Percentiles rank a stretch among this genome's conserved stretches.
Evolutionary conservation across 2,888 invertebrate genomes (phyloP).

Genomic region (Volucella inflata): DNA sequence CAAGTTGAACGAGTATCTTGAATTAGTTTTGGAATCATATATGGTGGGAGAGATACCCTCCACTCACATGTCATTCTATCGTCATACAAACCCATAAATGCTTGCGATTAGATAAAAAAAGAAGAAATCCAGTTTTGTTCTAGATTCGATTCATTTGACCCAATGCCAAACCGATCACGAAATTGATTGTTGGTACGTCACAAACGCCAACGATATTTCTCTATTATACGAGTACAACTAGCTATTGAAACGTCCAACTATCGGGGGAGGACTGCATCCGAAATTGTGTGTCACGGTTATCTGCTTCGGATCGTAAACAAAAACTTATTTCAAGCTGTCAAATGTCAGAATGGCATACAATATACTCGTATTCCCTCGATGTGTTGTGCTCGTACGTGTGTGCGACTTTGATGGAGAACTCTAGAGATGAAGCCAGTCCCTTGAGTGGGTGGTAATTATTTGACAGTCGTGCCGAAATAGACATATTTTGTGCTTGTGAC

Average conservation of each 20-base stretch:
- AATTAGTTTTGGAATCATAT: constrained; percentile 23
- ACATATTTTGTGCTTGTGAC: constrained; percentile 49
- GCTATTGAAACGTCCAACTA: constrained; percentile 19
- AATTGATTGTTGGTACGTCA: constrained; percentile 45
- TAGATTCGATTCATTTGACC: constrained; percentile 38
- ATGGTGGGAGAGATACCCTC: constrained; percentile 1
- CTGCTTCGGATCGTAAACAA: constrained; percentile 27
- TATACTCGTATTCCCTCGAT: too few species aligned
- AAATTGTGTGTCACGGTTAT: constrained; percentile 57
- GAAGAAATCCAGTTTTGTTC: constrained; percentile 23
- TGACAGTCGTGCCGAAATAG: constrained; percentile 49
- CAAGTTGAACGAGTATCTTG: constrained; percentile 45
- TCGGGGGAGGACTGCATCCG: constrained; percentile 16
- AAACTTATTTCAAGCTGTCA: constrained; percentile 50
- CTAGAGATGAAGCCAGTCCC: constrained; percentile 2
- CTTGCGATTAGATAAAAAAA: constrained; percentile 3
- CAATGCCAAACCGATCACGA: constrained; percentile 60
- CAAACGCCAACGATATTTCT: constrained; percentile 41
- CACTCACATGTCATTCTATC: not conserved
- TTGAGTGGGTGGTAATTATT: constrained; percentile 54
- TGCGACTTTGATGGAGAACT: constrained; percentile 24
- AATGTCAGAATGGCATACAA: constrained; percentile 34
- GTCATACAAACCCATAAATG: constrained; percentile 37
- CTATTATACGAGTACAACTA: constrained; percentile 28
- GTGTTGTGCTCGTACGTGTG: too few species aligned